Base-by-base conservation (phyloP, 2,888 invertebrate genomes). In the Ophraella communa region DNA sequence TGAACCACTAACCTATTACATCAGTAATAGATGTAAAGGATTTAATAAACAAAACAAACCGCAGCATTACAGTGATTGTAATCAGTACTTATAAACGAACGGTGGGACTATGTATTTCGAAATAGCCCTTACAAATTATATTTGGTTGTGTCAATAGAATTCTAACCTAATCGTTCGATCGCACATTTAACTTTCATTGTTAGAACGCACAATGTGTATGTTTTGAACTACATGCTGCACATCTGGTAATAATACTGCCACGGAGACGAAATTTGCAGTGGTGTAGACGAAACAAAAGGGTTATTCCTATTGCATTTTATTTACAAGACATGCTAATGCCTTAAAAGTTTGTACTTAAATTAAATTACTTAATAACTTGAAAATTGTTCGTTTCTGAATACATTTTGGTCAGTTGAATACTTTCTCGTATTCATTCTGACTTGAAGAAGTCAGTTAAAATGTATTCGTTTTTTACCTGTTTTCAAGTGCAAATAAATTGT, bases 141-240 rank as follows among this genome's bases (percentile, higher is more conserved):
- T 78, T 77, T 76, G 73, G 76, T 78, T 76, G 76, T 78, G 79
- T 81, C 80, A 80, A 81, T 80, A 80, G 79, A 80, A 78, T 79
- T 76, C 78, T 76, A 80, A 77, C 80, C 79, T 81, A 80, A 81
- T 81, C 81, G 79, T 77, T 75, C 78, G 79, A 80, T 80, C 81
- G 78, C 77, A 78, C 80, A 79, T 81, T 81, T 81, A 81, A 80
- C 81, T 81, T 81, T 80, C 80, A 79, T 81, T 81, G 80, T 80
- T 76, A 71, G 73, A 74, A 75, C 75, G 75, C 77, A 80, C 79
- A 80, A 80, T 80, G 79, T 76, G 74, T 74, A 79, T 81, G 78
- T 77, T 60, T 60, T 60, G 52, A 78, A 80, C 78, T 78, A 76
- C 55, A 76, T 75, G 76, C 77, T 76, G 79, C 80, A 81, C 81